Evolutionary conservation across 2,888 invertebrate species (phyloP).

Genomic region (Ommatoiulus sabulosus): DNA sequence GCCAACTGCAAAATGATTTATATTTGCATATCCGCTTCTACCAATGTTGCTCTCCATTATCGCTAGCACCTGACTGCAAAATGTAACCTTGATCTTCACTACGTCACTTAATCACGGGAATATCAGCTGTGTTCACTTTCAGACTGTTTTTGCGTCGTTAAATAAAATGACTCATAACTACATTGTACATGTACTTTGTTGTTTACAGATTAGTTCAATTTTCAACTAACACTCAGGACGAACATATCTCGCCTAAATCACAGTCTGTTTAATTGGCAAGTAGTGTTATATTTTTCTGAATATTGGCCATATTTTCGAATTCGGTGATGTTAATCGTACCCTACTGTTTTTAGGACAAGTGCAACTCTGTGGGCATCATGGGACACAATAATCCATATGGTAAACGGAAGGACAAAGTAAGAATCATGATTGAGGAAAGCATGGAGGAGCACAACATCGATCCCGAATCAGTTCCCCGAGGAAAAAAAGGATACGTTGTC

Average conservation of each 20-base stretch:
- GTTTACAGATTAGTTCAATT: neutral
- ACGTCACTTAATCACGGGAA: neutral
- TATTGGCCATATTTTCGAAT: neutral
- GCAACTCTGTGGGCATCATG: too few species aligned
- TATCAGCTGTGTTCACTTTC: neutral
- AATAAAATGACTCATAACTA: neutral
- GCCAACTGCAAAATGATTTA: neutral
- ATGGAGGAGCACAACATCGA: slow-evolving; percentile 42
- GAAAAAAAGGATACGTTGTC: neutral
- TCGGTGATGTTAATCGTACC: neutral
- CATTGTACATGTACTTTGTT: too few species aligned
- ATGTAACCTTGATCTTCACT: slow-evolving; percentile 35
- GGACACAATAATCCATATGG: too few species aligned
- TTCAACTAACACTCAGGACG: neutral
- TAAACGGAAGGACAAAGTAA: neutral
- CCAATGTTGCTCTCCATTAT: neutral
- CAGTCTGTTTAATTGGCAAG: neutral
- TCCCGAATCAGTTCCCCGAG: slow-evolving; percentile 17
- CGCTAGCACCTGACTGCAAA: neutral
- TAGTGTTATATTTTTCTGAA: neutral
- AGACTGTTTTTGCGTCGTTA: neutral
- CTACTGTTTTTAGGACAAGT: neutral
- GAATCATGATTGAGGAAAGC: neutral
- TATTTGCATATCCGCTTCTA: neutral
- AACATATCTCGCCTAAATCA: neutral